Evolutionary conservation across 2,113 vertebrate species (phyloP), one percentile per base, ranked within the genome.

Genomic region (Helogale parvula): DNA sequence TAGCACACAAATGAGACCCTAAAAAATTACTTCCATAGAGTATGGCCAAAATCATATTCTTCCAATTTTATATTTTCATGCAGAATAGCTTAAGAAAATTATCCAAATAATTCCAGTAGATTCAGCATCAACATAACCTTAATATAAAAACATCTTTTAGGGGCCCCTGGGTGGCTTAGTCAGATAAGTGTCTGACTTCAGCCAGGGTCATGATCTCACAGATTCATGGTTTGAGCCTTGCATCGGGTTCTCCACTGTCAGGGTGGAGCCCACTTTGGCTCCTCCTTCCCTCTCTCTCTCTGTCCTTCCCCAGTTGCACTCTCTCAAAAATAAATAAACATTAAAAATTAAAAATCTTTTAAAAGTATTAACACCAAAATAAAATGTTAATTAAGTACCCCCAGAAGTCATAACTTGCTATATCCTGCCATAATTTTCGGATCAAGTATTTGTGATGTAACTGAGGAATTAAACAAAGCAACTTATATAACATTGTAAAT

Each of bases 101-200:
- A 50, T 50, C 47, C 68, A 81, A 72, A 80, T 83, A 88, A 96
- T 92, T 89, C 52, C 60, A 89, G 47, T 83, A 93, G 80, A 84
- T 84, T 87, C 12, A 84, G 74, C 29, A 81, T 29, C 31, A 89
- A 68, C 4, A 85, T 76, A 88, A 93, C n/a, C 25, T 74, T 91
- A 80, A 76, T 9, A 91, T 83, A 71, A 80, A 38, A 76, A 47
- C 27, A 77, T 31, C 41, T 77, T 60, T 60, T 60, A 60, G 57
- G 8, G 57, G 57, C 21, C 21, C 0, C 21, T 23, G 57, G 8
- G 57, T 60, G 57, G 57, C 57, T 60, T 60, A 60, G 21, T 60
- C 57, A 23, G 57, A 60, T 60, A 21, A 60, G 57, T 7, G 9
- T 60, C 57, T 60, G 57, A 60, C 57, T 25, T 60, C 21, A 60